Conservation (phyloP, 1,140 invertebrate genomes). For the Macrobrachium rosenbergii region DNA sequence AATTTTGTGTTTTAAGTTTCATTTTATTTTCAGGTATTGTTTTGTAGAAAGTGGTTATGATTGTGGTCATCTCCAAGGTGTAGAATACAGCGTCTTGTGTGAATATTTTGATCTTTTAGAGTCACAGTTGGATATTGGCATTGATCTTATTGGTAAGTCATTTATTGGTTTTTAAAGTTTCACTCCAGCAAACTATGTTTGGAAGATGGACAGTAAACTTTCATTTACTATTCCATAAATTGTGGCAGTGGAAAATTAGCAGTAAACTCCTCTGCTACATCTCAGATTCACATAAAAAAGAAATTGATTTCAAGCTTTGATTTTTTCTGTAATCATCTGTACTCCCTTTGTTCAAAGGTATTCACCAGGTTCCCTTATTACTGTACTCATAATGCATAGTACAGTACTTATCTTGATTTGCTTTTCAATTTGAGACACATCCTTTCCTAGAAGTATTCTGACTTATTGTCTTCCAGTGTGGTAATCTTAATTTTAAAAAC, state of each 20-base stretch:
- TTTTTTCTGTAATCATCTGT: neutral
- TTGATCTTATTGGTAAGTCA: slow-evolving; percentile 72
- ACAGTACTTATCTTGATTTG: neutral
- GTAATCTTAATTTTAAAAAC: no score
- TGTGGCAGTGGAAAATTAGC: no score
- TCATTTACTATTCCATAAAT: no score
- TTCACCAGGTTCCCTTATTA: no score
- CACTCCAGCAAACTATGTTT: neutral
- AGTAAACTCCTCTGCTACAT: neutral
- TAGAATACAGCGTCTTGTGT: slow-evolving; percentile 73
- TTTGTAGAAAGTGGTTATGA: slow-evolving; percentile 75
- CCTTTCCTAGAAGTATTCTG: neutral
- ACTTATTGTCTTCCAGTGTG: no score
- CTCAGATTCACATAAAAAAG: neutral
- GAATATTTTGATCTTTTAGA: slow-evolving; percentile 73
- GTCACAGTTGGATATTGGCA: slow-evolving; percentile 70
- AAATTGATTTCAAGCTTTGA: neutral
- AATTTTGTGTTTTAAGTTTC: slow-evolving; percentile 63
- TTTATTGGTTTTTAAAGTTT: slow-evolving; percentile 63
- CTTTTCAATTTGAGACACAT: neutral
- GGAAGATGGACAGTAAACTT: neutral
- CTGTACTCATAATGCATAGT: no score
- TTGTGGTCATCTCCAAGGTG: slow-evolving; percentile 71
- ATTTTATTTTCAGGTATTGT: slow-evolving; percentile 72
- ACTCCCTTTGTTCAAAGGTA: no score